Percentiles rank a stretch among this genome's conserved stretches.
Evolutionary conservation across 2,113 vertebrate species (phyloP).

Genomic region (Ancistrus triradiatus): DNA sequence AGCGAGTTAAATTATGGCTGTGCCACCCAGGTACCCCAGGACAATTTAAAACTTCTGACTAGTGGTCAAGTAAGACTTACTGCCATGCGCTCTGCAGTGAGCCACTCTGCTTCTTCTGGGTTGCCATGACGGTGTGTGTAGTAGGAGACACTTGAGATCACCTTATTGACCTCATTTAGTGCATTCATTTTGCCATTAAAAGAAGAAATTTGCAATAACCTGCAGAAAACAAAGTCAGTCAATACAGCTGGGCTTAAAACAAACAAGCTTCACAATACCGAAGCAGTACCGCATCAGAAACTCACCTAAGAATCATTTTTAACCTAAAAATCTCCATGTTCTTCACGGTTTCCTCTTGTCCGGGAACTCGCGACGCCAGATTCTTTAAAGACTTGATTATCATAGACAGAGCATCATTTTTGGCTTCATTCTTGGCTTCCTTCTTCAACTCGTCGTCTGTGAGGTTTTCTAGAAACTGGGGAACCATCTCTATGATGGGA

Average conservation of each 20-base stretch:
- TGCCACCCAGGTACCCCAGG: no score
- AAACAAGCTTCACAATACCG: no score
- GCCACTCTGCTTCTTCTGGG: constrained; percentile 97
- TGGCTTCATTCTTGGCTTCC: constrained; percentile 99
- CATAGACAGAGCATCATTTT: constrained; percentile 99
- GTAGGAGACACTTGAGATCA: constrained; percentile 98
- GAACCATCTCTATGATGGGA: constrained; percentile 99
- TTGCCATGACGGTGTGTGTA: constrained; percentile 97
- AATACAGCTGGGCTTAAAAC: not conserved
- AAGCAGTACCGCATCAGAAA: no score
- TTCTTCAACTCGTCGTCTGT: constrained; percentile 99
- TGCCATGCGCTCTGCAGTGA: constrained; percentile 98
- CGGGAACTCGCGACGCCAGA: constrained; percentile 95
- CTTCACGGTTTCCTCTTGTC: constrained; percentile 99
- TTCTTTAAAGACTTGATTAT: constrained; percentile 99
- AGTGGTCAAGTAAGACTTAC: constrained; percentile 65
- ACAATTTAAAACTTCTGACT: not conserved
- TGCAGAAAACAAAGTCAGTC: constrained; percentile 47
- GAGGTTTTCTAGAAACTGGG: constrained; percentile 98
- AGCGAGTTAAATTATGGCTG: no score
- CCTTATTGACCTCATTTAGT: constrained; percentile 99
- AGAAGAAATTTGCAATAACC: constrained; percentile 99
- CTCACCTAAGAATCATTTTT: constrained; percentile 99
- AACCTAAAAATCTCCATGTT: constrained; percentile 99
- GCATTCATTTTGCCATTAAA: constrained; percentile 99